Base-by-base conservation (phyloP, 2,113 vertebrate genomes). In the Zosterops hypoxanthus region DNA sequence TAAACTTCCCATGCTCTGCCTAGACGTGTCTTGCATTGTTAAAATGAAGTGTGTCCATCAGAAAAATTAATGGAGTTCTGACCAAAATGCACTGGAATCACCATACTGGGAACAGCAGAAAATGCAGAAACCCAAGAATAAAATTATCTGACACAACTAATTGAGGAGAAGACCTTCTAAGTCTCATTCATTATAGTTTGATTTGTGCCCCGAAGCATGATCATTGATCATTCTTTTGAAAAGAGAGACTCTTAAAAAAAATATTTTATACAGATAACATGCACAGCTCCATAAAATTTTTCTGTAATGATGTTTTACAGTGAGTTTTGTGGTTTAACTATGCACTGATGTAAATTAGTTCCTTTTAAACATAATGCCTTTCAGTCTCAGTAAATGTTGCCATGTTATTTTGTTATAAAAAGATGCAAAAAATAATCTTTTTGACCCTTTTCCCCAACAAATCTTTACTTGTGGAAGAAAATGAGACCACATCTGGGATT, bases 281-380 rank as follows among this genome's bases (percentile, higher is more conserved):
- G 53, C 77, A 49, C 12, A 78, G 12, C 10, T 78, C 20, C 1
- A 1, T 80, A 90, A 88, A 88, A 44, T 64, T 14, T 17, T 60
- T 68, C 31, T 81, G 19, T 50, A 79, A 61, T 82, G 17, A 89
- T 69, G 52, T 81, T 82, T 59, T 90, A 63, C 34, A 61, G 22
- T 42, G 50, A 53, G 11, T 68, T 91, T 91, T 86, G 72, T 81
- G 39, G 53, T 61, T 86, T 84, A 91, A 95, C 84, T 94, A 72
- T 42, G 14, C 18, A 49, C n/a, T 42, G n/a, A n/a, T 20, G 33
- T 78, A 71, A 90, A 88, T 22, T 11, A 86, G 41, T 34, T 94
- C 31, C 11, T 86, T 91, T 92, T n/a, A 86, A 78, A 85, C 63
- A 18, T 26, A 82, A 71, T 49, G 22, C 29, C 7, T 90, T 57